These are phyloP conservation scores for Acleris sparsana DNA, from an alignment of 2,888 invertebrate species.

Conservation along the genomic window DNA sequence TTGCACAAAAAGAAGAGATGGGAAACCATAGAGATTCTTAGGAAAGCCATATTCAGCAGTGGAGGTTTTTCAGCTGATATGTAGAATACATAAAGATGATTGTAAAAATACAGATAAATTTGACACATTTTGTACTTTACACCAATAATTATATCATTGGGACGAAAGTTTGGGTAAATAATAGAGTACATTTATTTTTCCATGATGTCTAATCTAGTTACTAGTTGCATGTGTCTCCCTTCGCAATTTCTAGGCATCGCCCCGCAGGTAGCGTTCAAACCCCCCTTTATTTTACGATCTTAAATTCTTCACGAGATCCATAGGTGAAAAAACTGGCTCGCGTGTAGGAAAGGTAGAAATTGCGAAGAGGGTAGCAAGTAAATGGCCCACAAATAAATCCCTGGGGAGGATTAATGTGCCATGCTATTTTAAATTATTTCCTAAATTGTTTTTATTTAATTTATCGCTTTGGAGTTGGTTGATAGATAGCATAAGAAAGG, in stretches of 20 bases:
- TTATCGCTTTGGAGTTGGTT: slow-evolving; percentile 14
- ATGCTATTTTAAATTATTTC: slow-evolving; percentile 40
- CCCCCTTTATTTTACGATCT: slow-evolving; percentile 80
- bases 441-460: slow-evolving; percentile 38
- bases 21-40: no score
- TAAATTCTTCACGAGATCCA: slow-evolving; percentile 78
- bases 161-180: no score
- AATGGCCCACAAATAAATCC: slow-evolving; percentile 48
- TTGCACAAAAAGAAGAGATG: no score
- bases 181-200: not conserved
- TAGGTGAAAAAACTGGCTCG: slow-evolving; percentile 67
- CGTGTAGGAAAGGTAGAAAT: slow-evolving; percentile 52
- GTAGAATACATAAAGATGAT: no score
- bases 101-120: no score
- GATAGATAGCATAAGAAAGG: not conserved
- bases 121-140: no score
- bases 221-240: slow-evolving; percentile 40
- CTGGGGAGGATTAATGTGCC: slow-evolving; percentile 63
- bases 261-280: slow-evolving; percentile 55
- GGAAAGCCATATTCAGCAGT: no score
- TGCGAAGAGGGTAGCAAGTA: slow-evolving; percentile 55
- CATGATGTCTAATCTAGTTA: slow-evolving; percentile 39
- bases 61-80: no score
- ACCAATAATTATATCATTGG: no score
- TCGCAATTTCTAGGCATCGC: slow-evolving; percentile 57